Conservation (phyloP, 2,113 vertebrate genomes). For the Spizaetus ornatus region DNA sequence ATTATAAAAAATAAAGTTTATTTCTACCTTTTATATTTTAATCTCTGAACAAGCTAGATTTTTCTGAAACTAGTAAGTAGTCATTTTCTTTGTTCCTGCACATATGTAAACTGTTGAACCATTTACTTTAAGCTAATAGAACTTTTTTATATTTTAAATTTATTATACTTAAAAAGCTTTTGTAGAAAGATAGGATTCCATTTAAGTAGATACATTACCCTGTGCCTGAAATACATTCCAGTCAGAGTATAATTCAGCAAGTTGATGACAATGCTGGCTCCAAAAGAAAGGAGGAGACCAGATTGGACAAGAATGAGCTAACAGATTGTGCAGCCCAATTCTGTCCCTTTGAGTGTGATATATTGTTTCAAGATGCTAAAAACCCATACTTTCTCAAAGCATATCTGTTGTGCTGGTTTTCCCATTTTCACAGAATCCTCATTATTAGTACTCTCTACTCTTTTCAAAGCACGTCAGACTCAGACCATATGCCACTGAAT, state of each 20-base stretch:
- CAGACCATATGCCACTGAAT: constrained; percentile 84
- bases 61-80: constrained; percentile 46
- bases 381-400: constrained; percentile 79
- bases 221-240: constrained; percentile 81
- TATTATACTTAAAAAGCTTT: constrained; percentile 82
- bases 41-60: constrained; percentile 31
- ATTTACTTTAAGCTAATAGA: constrained; percentile 77
- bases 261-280: constrained; percentile 83
- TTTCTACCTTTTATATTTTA: constrained; percentile 29
- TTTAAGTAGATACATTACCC: constrained; percentile 83
- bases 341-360: constrained; percentile 84
- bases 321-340: constrained; percentile 81
- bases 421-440: constrained; percentile 81
- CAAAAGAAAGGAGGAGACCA: constrained; percentile 84
- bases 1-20: constrained; percentile 5
- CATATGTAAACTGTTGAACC: constrained; percentile 77
- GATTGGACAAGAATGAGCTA: constrained; percentile 86
- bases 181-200: constrained; percentile 81
- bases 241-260: constrained; percentile 83
- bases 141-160: constrained; percentile 76
- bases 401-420: constrained; percentile 80
- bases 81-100: constrained; percentile 58
- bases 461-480: constrained; percentile 84
- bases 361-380: constrained; percentile 86
- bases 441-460: constrained; percentile 81